Evolutionary conservation across 1,140 invertebrate species (phyloP).

Genomic region (Hestina assimilis): DNA sequence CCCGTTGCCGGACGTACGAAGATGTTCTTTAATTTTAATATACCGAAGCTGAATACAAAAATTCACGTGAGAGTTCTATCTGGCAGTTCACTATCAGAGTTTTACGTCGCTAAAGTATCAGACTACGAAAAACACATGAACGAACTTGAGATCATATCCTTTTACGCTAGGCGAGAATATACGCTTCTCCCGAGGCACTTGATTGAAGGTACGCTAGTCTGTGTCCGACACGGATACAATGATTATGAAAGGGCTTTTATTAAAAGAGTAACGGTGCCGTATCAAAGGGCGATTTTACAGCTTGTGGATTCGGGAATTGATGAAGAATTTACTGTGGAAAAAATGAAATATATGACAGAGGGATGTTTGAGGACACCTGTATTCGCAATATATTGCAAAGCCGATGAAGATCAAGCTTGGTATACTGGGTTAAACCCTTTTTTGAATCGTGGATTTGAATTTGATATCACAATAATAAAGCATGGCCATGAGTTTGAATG

Average conservation of each 20-base stretch:
- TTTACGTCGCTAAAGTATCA: conserved; percentile 20
- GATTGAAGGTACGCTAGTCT: conserved; percentile 9
- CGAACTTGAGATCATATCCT: conserved; percentile 11
- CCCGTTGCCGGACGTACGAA: neutral
- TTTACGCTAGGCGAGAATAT: conserved; percentile 11
- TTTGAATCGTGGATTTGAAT: conserved; percentile 10
- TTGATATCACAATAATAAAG: conserved; percentile 12
- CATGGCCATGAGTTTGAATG: conserved; percentile 11
- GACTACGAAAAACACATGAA: conserved; percentile 14
- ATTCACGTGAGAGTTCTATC: conserved; percentile 21
- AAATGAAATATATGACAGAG: conserved; percentile 16
- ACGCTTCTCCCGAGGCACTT: neutral
- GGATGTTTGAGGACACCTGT: conserved; percentile 11
- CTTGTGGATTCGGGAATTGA: conserved; percentile 21
- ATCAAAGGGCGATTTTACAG: conserved; percentile 8
- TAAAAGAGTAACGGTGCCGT: conserved; percentile 3
- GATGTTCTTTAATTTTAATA: conserved; percentile 12
- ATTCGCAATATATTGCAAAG: conserved; percentile 11
- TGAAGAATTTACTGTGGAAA: conserved; percentile 9
- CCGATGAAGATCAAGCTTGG: conserved; percentile 7
- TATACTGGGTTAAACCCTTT: neutral
- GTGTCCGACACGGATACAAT: conserved; percentile 8
- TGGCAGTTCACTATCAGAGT: conserved; percentile 14
- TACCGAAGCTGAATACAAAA: conserved; percentile 9
- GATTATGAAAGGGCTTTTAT: conserved; percentile 20